Evolutionary conservation across 1,140 invertebrate genomes (phyloP), one percentile per base, ranked within the genome.

Genomic region (Pentalonia nigronervosa): DNA sequence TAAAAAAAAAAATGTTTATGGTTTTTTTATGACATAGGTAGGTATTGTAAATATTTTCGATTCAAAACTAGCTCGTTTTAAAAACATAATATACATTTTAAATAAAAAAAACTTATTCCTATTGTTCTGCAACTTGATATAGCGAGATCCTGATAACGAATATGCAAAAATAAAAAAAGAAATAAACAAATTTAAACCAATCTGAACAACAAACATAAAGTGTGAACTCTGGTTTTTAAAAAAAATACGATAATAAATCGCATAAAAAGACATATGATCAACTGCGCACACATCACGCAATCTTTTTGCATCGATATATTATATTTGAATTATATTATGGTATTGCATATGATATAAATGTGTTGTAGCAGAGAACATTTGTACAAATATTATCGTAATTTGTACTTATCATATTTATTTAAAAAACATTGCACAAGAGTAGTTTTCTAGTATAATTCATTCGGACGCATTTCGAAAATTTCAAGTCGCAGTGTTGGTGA

Each of bases 161-260:
- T n/a, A 20, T 0, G 30, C 48, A 50, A 50, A n/a, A 48, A 4
- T n/a, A 67, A 87, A 48, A 14, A 47, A 86, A 11, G n/a, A 30
- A 45, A 86, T 45, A 86, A 86, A 48, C 84, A 87, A 87, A 48
- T 87, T 47, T n/a, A n/a, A 47, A 47, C 84, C 84, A 48, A 87
- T 87, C 84, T 87, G 14, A 2, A 45, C 30, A 87, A n/a, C 14
- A 47, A 7, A 87, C 45, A 87, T 48, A 87, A 86, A 86, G 45
- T 87, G 84, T n/a, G 45, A 87, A 87, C 84, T 48, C 84, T 14
- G 21, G 45, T 47, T 87, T 87, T n/a, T 20, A 9, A 47, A 48
- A 48, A 17, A 86, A 47, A 47, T n/a, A 47, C 9, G 45, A 45
- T 87, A 48, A 17, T 84, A 48, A 47, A 48, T 20, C 25, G 30